phyloP scores from a whole-genome alignment of 2,797 vertebrate genomes.

The Pangasius krempfi region DNA sequence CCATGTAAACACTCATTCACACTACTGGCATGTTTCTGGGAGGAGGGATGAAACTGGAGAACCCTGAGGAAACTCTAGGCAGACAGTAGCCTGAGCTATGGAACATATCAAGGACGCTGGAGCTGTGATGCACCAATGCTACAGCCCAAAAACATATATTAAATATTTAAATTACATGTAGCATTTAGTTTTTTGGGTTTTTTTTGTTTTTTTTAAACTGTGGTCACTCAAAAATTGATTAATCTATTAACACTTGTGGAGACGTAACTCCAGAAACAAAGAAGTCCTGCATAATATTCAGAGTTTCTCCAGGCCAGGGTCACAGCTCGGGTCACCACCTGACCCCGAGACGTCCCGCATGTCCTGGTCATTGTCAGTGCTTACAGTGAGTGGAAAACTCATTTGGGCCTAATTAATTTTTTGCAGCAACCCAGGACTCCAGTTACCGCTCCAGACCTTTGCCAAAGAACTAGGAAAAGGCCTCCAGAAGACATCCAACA shows the following conservation, averaged over 20 bases:
- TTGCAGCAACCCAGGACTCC: slow-evolving; percentile 75
- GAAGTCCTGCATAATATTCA: neutral
- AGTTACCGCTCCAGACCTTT: slow-evolving; percentile 79
- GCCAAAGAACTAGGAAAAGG: slow-evolving; percentile 65
- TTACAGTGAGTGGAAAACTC: slow-evolving; percentile 86
- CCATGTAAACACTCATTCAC: neutral
- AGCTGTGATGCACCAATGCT: neutral
- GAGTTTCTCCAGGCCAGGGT: slow-evolving; percentile 42
- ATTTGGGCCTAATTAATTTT: slow-evolving; percentile 88
- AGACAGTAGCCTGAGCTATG: neutral
- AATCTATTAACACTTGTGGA: neutral
- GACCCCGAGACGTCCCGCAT: slow-evolving; percentile 70
- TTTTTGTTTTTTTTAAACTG: neutral
- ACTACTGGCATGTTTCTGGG: neutral
- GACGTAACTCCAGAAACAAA: neutral
- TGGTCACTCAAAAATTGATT: neutral
- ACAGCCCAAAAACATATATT: neutral
- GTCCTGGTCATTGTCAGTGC: slow-evolving; percentile 67
- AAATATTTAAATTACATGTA: neutral
- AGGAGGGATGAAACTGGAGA: neutral
- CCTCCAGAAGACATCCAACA: slow-evolving; percentile 81
- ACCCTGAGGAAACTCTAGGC: neutral
- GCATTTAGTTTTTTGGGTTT: neutral
- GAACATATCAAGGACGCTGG: neutral
- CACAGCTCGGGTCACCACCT: slow-evolving; percentile 42